Percentiles rank a stretch among this genome's conserved stretches.
Conservation (phyloP, 2,797 vertebrate species). For the Channa striata region DNA sequence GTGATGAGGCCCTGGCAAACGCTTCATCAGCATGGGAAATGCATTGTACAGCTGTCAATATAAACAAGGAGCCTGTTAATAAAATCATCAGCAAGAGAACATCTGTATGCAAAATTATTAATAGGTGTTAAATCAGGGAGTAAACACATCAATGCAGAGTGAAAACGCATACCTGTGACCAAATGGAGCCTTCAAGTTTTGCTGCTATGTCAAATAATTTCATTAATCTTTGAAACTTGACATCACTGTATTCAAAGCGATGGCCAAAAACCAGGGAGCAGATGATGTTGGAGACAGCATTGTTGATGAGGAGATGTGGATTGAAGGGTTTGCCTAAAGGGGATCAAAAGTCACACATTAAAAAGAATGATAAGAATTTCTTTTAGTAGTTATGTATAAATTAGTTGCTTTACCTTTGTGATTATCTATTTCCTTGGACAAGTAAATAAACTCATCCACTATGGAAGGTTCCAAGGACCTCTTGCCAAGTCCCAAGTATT, state of each 20-base stretch:
- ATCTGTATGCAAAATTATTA: no score
- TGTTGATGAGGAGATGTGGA: constrained; percentile 71
- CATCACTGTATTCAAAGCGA: constrained; percentile 73
- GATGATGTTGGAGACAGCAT: constrained; percentile 79
- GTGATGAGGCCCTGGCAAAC: constrained; percentile 80
- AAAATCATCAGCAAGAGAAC: no score
- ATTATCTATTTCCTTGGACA: background rate
- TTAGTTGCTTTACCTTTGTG: constrained; percentile 21
- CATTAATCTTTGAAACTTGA: constrained; percentile 36
- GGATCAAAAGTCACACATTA: no score
- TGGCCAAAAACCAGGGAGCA: constrained; percentile 82
- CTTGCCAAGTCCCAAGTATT: constrained; percentile 71
- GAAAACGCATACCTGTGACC: constrained; percentile 44
- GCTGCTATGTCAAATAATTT: accelerated
- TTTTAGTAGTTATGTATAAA: no score
- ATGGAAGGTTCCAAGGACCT: constrained; percentile 71
- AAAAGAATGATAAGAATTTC: no score
- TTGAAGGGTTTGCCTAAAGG: constrained; percentile 77
- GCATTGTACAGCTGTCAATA: constrained; percentile 48
- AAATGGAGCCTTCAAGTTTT: constrained; percentile 19
- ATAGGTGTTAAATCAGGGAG: no score
- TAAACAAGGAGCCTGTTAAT: no score
- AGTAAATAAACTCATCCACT: constrained; percentile 44
- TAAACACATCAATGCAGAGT: no score
- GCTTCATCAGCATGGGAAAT: constrained; percentile 77